Evolutionary conservation across 1,140 invertebrate species (phyloP).

Genomic region (Antheraea pernyi): DNA sequence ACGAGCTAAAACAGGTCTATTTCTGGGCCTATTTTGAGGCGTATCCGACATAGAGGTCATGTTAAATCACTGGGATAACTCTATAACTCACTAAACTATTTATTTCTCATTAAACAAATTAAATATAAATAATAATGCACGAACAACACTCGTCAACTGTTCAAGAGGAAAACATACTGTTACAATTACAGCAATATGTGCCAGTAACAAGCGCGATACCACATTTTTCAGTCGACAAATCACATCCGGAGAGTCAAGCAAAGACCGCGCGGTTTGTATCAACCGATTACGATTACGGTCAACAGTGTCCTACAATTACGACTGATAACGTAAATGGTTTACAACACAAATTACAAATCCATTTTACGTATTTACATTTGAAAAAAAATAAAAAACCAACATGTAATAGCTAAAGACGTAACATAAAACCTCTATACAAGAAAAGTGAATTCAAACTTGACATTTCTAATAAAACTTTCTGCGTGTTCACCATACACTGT

Average conservation of each 20-base stretch:
- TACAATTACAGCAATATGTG: conserved; percentile 57
- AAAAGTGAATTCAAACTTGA: neutral
- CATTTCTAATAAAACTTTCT: conserved; percentile 27
- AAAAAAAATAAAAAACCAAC: neutral
- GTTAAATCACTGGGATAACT: conserved; percentile 31
- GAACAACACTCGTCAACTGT: conserved; percentile 40
- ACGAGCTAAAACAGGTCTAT: conserved; percentile 59
- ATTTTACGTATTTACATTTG: neutral
- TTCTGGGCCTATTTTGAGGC: conserved; percentile 55
- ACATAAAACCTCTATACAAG: neutral
- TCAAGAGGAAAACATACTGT: conserved; percentile 67
- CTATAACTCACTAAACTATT: conserved; percentile 8
- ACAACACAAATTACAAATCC: conserved; percentile 5
- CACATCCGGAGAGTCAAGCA: conserved; percentile 67
- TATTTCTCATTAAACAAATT: conserved; percentile 9
- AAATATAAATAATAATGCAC: conserved; percentile 27
- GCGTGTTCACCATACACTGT: conserved; percentile 36
- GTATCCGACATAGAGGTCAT: conserved; percentile 67
- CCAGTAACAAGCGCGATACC: conserved; percentile 60
- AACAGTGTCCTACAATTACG: conserved; percentile 44
- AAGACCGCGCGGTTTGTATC: conserved; percentile 57
- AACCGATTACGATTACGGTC: conserved; percentile 57
- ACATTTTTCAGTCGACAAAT: conserved; percentile 75
- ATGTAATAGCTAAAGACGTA: neutral
- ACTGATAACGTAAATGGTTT: conserved; percentile 52